Evolutionary conservation across 2,113 vertebrate species (phyloP).

Genomic region (Eretmochelys imbricata): DNA sequence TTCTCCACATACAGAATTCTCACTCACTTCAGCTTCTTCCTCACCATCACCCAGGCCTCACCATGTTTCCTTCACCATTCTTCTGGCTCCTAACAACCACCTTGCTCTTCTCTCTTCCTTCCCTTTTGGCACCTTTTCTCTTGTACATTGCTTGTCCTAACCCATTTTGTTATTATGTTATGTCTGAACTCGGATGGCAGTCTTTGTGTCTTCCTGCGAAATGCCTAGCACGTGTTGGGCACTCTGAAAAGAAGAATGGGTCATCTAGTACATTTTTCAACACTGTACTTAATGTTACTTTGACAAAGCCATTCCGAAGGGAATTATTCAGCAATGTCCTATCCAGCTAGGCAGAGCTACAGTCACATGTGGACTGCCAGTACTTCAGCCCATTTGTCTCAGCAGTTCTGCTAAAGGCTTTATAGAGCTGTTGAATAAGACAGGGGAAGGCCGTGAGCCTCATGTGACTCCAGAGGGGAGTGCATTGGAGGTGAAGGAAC

Average conservation of each 20-base stretch:
- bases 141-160: not conserved
- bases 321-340: not conserved
- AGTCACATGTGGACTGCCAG: not conserved
- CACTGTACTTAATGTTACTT: not conserved
- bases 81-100: not conserved
- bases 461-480: not conserved
- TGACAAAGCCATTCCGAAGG: not conserved
- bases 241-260: too few species aligned
- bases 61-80: not conserved
- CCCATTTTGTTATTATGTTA: not conserved
- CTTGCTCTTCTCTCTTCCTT: not conserved
- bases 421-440: not conserved
- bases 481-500: not conserved
- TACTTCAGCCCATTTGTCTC: not conserved
- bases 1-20: rapidly evolving
- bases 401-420: not conserved
- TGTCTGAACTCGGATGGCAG: not conserved
- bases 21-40: not conserved
- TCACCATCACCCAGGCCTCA: not conserved
- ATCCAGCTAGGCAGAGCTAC: not conserved
- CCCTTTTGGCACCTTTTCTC: not conserved
- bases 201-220: not conserved
- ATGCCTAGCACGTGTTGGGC: not conserved
- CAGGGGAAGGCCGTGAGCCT: not conserved
- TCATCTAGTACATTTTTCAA: too few species aligned